These are phyloP conservation scores for Fopius arisanus DNA, from an alignment of 1,140 invertebrate genomes.

Conservation along the genomic window DNA sequence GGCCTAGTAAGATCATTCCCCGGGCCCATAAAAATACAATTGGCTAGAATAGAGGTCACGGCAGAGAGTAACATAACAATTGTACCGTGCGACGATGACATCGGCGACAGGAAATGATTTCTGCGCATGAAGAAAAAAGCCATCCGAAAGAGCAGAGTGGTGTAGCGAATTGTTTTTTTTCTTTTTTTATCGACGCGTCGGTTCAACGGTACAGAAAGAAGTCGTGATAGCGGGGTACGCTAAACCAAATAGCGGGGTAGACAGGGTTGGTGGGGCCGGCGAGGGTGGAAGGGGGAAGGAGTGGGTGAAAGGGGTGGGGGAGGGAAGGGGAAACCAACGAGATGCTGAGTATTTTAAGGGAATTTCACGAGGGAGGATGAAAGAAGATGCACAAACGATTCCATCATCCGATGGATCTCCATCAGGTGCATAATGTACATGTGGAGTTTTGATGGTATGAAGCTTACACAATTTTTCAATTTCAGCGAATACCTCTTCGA, in stretches of 20 bases:
- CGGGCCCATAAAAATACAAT: neutral
- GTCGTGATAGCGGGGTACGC: neutral
- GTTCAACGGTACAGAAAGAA: neutral
- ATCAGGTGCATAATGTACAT: too few relatives aligned
- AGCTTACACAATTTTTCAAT: too few relatives aligned
- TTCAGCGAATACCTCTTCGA: too few relatives aligned
- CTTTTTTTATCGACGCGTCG: neutral
- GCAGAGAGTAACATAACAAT: neutral
- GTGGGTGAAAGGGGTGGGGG: neutral
- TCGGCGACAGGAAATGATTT: neutral
- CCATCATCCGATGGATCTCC: too few relatives aligned
- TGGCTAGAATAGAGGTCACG: neutral
- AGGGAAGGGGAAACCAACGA: neutral
- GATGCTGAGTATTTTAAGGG: too few relatives aligned
- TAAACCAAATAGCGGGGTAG: too few relatives aligned
- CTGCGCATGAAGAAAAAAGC: neutral
- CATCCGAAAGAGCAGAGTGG: neutral
- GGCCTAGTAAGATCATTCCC: neutral
- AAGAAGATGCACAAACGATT: too few relatives aligned
- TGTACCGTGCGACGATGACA: neutral
- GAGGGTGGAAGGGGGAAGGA: too few relatives aligned
- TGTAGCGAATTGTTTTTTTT: conserved; percentile 7
- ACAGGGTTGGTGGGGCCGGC: too few relatives aligned
- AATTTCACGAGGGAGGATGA: too few relatives aligned
- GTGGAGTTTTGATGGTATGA: too few relatives aligned